A percentile compares a stretch with the other conserved stretches of the same genome.
Evolutionary conservation across 2,888 invertebrate genomes (phyloP).

Genomic region (Hypercompe scribonia): DNA sequence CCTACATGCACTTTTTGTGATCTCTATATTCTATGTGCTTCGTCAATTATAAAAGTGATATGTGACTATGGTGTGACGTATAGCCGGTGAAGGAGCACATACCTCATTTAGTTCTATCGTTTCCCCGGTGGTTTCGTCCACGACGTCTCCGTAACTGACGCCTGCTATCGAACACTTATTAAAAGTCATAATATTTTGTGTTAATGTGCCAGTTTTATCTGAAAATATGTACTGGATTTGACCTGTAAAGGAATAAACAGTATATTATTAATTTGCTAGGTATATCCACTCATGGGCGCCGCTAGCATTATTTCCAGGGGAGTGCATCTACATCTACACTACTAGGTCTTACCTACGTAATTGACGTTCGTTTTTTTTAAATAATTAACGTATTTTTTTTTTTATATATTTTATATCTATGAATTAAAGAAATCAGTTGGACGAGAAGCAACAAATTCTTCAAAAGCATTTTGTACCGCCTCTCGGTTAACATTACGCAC

Average conservation of each 20-base stretch:
- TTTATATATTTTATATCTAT: too few relatives aligned
- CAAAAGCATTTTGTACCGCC: too few relatives aligned
- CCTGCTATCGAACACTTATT: constrained; percentile 99
- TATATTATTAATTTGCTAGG: not conserved
- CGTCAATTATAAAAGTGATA: constrained; percentile 33
- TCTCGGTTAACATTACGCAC: too few relatives aligned
- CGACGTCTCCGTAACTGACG: constrained; percentile 95
- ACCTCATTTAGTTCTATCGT: constrained; percentile 95
- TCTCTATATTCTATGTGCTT: constrained; percentile 57
- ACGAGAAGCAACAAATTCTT: too few relatives aligned
- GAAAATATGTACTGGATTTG: constrained; percentile 99
- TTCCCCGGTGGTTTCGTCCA: constrained; percentile 95
- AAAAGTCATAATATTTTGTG: constrained; percentile 99
- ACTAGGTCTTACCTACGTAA: too few relatives aligned
- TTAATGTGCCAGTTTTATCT: constrained; percentile 99
- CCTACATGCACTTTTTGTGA: constrained; percentile 49
- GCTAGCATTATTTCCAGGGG: too few relatives aligned
- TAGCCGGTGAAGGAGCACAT: constrained; percentile 62
- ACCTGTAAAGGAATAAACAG: constrained; percentile 77
- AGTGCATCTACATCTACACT: too few relatives aligned
- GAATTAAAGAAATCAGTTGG: too few relatives aligned
- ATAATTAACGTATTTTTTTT: too few relatives aligned
- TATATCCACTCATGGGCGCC: too few relatives aligned
- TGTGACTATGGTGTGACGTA: constrained; percentile 20
- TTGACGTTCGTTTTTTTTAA: too few relatives aligned